Conservation (phyloP, 2,797 vertebrate species). For the Spea hammondii region DNA sequence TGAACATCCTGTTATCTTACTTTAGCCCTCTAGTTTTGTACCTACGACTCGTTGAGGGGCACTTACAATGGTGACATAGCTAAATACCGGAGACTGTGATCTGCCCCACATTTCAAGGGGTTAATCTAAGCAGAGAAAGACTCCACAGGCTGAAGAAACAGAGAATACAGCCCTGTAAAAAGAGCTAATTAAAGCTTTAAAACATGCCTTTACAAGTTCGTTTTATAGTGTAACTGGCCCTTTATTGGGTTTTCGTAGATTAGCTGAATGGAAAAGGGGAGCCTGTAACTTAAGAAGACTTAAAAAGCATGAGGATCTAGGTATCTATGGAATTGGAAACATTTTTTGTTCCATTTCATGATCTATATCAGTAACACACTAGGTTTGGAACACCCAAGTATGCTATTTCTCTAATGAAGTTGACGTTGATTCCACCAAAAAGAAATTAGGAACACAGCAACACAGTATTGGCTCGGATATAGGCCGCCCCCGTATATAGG, state of each 20-base stretch:
- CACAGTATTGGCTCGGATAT: too few relatives aligned
- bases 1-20: too few relatives aligned
- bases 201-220: conserved; percentile 72
- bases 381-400: neutral
- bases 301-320: conserved; percentile 59
- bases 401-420: neutral
- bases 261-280: conserved; percentile 69
- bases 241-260: conserved; percentile 77
- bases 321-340: conserved; percentile 15
- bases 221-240: conserved; percentile 77
- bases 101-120: conserved; percentile 48
- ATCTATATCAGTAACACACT: neutral
- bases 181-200: conserved; percentile 78
- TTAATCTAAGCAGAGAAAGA: conserved; percentile 56
- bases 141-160: conserved; percentile 69
- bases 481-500: too few relatives aligned
- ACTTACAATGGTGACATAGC: neutral
- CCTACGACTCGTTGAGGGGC: too few relatives aligned
- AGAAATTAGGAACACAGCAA: too few relatives aligned
- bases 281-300: conserved; percentile 73
- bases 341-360: conserved; percentile 2
- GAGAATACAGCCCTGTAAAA: conserved; percentile 71
- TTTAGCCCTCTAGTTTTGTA: too few relatives aligned
- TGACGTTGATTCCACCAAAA: too few relatives aligned
- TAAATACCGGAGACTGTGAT: neutral